Evolutionary conservation across 2,888 invertebrate species (phyloP).

Genomic region (Melanostoma mellinum): DNA sequence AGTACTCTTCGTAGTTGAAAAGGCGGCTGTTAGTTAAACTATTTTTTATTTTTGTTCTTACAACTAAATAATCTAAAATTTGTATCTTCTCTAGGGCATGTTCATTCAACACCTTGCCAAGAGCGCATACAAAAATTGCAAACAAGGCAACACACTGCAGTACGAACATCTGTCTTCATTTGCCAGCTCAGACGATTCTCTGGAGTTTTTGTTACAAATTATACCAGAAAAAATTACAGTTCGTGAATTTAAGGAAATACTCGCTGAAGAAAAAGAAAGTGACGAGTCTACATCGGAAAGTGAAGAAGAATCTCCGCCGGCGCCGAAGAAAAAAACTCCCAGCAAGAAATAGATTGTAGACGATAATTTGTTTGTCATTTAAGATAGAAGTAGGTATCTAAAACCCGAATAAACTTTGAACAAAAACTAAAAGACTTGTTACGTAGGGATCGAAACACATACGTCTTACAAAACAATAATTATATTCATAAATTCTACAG

Average conservation of each 20-base stretch:
- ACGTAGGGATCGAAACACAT: no score
- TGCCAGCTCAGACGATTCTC: slow-evolving; percentile 76
- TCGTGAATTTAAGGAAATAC: slow-evolving; percentile 78
- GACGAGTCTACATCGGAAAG: slow-evolving; percentile 56
- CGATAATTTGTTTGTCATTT: neutral
- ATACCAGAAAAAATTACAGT: slow-evolving; percentile 80
- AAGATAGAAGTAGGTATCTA: slow-evolving; percentile 10
- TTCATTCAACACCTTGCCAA: slow-evolving; percentile 79
- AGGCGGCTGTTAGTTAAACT: slow-evolving; percentile 75
- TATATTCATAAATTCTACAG: no score
- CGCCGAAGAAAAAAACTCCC: slow-evolving; percentile 47
- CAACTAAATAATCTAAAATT: neutral
- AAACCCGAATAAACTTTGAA: neutral
- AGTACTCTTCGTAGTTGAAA: slow-evolving; percentile 78
- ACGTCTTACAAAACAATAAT: no score
- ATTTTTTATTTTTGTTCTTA: neutral
- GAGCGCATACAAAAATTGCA: slow-evolving; percentile 76
- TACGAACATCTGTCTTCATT: slow-evolving; percentile 79
- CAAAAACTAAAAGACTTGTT: slow-evolving; percentile 1
- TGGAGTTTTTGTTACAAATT: slow-evolving; percentile 80
- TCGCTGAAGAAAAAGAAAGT: slow-evolving; percentile 71
- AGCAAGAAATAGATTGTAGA: slow-evolving; percentile 36
- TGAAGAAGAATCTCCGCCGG: slow-evolving; percentile 52
- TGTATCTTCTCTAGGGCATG: slow-evolving; percentile 75
- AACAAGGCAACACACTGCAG: slow-evolving; percentile 75